Evolutionary conservation across 2,888 invertebrate species (phyloP).

Genomic region (Micoletzkya japonica): DNA sequence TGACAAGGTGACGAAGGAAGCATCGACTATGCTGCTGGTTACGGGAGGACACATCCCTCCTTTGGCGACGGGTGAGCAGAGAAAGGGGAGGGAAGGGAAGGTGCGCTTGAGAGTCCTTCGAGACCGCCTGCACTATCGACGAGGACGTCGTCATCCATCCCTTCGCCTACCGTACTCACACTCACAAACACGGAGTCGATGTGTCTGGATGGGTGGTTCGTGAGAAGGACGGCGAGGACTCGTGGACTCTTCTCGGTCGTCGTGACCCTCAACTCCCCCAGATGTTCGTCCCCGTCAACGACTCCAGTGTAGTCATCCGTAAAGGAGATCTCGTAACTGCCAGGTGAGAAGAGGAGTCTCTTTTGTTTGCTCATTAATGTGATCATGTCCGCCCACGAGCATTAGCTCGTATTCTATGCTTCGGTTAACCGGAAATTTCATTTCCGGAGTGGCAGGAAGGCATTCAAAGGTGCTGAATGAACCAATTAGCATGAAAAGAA

Average conservation of each 20-base stretch:
- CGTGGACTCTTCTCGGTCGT: conserved; percentile 84
- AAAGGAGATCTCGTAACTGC: conserved; percentile 74
- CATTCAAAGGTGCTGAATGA: no score
- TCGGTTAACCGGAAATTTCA: not conserved
- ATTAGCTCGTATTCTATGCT: conserved; percentile 5
- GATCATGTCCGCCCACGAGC: conserved; percentile 26
- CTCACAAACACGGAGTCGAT: conserved; percentile 71
- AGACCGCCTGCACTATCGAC: conserved; percentile 80
- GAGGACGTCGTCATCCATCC: conserved; percentile 82
- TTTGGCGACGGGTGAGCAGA: conserved; percentile 42
- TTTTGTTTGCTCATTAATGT: not conserved
- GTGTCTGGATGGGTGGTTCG: conserved; percentile 59
- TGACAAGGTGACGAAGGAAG: conserved; percentile 74
- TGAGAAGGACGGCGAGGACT: conserved; percentile 66
- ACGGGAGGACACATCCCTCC: conserved; percentile 78
- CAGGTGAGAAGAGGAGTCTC: conserved; percentile 24
- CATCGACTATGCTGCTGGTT: conserved; percentile 86
- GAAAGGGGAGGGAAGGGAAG: not conserved
- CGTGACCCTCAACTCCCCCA: conserved; percentile 83
- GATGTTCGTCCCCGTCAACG: conserved; percentile 86
- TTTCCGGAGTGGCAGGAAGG: no score
- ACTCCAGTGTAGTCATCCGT: conserved; percentile 72
- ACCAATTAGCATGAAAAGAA: no score
- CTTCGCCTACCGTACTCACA: conserved; percentile 91
- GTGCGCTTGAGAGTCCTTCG: conserved; percentile 72